phyloP scores from a whole-genome alignment of 2,797 vertebrate genomes.

The Notoglanidium macrostoma region DNA sequence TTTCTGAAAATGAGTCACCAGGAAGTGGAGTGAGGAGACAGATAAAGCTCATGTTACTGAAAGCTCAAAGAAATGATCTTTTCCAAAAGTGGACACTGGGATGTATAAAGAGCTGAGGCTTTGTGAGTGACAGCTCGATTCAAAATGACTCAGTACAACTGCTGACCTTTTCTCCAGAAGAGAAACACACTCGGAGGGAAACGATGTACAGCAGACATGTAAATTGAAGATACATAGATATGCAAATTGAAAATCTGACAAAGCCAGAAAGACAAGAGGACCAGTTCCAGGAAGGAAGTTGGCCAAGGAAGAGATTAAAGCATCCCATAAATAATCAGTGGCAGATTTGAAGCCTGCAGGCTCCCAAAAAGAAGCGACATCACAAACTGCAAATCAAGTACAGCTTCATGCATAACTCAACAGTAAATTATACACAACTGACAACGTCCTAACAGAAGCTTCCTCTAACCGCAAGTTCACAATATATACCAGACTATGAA shows the following conservation, averaged over 20 bases:
- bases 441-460: not conserved
- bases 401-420: not conserved
- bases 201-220: not conserved
- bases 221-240: slow-evolving; percentile 27
- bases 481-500: not conserved
- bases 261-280: not conserved
- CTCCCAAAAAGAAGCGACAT: not conserved
- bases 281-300: slow-evolving; percentile 1
- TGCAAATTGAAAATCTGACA: slow-evolving; percentile 22
- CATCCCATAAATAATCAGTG: slow-evolving; percentile 11
- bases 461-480: not conserved
- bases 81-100: not conserved
- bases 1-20: not conserved
- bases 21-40: not conserved
- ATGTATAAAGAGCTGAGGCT: not conserved
- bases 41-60: not conserved
- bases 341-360: not conserved
- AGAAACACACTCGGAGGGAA: slow-evolving; percentile 1
- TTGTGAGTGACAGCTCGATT: not conserved
- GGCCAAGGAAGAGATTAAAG: not conserved
- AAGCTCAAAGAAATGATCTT: not conserved
- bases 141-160: slow-evolving; percentile 3
- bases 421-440: not conserved
- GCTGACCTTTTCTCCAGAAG: slow-evolving; percentile 21
- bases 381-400: not conserved